Percentiles rank a stretch among this genome's conserved stretches.
Evolutionary conservation across 2,113 vertebrate genomes (phyloP).

Genomic region (Proterorhinus semilunaris): DNA sequence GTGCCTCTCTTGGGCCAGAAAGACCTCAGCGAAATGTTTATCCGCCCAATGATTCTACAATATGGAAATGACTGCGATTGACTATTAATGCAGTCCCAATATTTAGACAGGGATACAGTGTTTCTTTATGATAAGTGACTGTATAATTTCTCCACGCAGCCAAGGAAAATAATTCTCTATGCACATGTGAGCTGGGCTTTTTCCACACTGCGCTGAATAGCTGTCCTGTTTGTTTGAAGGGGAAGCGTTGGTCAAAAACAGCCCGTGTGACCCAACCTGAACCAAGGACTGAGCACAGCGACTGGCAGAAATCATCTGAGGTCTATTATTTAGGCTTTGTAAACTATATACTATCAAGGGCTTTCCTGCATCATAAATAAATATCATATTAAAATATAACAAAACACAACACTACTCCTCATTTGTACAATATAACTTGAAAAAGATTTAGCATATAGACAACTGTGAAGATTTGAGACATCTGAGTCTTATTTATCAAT

Average conservation of each 20-base stretch:
- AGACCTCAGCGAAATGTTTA: conserved; percentile 37
- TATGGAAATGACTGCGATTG: conserved; percentile 50
- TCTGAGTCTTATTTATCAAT: no score
- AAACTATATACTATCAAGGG: neutral
- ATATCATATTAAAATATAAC: no score
- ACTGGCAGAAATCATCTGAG: neutral
- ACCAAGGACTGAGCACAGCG: neutral
- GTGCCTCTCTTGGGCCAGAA: conserved; percentile 6
- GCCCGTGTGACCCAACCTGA: neutral
- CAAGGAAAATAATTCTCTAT: conserved; percentile 35
- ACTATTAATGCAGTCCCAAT: conserved; percentile 61
- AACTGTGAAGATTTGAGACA: no score
- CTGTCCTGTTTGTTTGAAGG: conserved; percentile 16
- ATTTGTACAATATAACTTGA: no score
- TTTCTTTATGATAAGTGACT: conserved; percentile 44
- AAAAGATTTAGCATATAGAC: no score
- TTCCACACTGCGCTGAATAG: conserved; percentile 12
- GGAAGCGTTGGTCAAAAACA: conserved; percentile 6
- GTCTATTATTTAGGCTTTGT: neutral
- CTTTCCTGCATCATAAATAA: no score
- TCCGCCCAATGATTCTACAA: conserved; percentile 1
- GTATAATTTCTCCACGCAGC: conserved; percentile 31
- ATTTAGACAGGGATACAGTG: conserved; percentile 51
- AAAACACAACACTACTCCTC: no score
- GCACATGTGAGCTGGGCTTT: conserved; percentile 23